Conservation (phyloP, 2,888 invertebrate genomes). For the Strigamia maritima region DNA sequence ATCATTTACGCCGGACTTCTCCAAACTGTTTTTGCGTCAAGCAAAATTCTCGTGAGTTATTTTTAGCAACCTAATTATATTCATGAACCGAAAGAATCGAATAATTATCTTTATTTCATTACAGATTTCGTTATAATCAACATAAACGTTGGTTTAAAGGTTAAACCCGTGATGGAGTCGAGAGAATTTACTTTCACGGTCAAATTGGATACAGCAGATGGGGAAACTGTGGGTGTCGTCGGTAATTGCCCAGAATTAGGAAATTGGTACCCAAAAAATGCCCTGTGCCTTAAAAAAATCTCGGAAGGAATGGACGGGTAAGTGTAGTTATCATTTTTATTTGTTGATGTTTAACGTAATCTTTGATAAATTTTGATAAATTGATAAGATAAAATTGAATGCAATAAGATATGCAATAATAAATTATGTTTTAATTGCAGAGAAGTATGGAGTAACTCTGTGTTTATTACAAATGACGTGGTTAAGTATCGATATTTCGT, state of each 20-base stretch:
- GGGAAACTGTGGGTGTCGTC: slow-evolving; percentile 67
- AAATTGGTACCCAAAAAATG: slow-evolving; percentile 65
- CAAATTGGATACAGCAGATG: slow-evolving; percentile 57
- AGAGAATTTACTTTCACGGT: slow-evolving; percentile 55
- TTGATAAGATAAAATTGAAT: neutral
- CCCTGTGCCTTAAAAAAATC: slow-evolving; percentile 56
- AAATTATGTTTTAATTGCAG: neutral
- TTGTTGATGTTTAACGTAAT: too few species aligned
- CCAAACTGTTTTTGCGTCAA: too few species aligned
- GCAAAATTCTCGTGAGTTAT: too few species aligned
- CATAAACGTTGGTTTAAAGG: too few species aligned
- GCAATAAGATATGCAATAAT: too few species aligned
- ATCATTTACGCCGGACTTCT: too few species aligned
- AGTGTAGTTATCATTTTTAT: neutral
- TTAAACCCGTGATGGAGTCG: neutral
- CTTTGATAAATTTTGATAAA: neutral
- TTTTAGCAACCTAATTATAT: too few species aligned
- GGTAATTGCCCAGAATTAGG: slow-evolving; percentile 69
- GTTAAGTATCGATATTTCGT: slow-evolving; percentile 64
- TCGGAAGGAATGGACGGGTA: slow-evolving; percentile 41
- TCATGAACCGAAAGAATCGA: too few species aligned
- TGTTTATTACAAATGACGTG: neutral
- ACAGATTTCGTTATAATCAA: too few species aligned
- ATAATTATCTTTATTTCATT: too few species aligned
- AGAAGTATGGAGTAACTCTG: slow-evolving; percentile 13